Evolutionary conservation across 2,888 invertebrate genomes (phyloP), one percentile per base, ranked within the genome.

Genomic region (Acleris laterana): DNA sequence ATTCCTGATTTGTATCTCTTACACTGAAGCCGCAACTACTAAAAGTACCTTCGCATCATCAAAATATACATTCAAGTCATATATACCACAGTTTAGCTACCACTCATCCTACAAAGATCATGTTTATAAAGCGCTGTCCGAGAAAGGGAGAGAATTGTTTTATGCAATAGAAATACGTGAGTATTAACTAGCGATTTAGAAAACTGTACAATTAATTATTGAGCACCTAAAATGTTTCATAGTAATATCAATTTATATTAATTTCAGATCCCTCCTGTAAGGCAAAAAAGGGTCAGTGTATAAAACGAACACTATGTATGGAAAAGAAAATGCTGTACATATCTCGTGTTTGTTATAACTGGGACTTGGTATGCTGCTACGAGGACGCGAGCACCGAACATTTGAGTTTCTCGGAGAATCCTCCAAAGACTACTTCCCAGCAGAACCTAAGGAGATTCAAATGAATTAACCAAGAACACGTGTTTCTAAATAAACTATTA

Each of bases 321-420:
- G 80, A 73, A 5, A 80, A 74, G 58, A 77, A 81, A 65, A 78
- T 82, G 78, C 62, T 85, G 0, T 88, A 89, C 61, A 73, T 88
- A 25, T 77, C 88, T 0, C 78, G 85, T 0, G 59, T 74, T 0
- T 89, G 88, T 68, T 87, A 87, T 67, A 61, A 55, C 2, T 73
- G 73, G 0, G 87, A 88, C 63, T 71, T 83, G 13, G 89, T 89
- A 9, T 89, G 89, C 67, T 89, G 89, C 68, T 89, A 84, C 44
- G 84, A 87, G 28, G 74, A 78, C 38, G 4, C 38, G 9, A 11
- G 3, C 4, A 3, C 38, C 13, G 38, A 13, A 3, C 38, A 13
- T 38, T 3, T 38, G 13, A 13, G 3, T 38, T 13, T 38, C 38
- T 13, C 38, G 38, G 38, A 38, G 13, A 38, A 13, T 4, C 38